These are phyloP conservation scores for Corvus cornix DNA, from an alignment of 2,113 vertebrate species.

Conservation along the genomic window DNA sequence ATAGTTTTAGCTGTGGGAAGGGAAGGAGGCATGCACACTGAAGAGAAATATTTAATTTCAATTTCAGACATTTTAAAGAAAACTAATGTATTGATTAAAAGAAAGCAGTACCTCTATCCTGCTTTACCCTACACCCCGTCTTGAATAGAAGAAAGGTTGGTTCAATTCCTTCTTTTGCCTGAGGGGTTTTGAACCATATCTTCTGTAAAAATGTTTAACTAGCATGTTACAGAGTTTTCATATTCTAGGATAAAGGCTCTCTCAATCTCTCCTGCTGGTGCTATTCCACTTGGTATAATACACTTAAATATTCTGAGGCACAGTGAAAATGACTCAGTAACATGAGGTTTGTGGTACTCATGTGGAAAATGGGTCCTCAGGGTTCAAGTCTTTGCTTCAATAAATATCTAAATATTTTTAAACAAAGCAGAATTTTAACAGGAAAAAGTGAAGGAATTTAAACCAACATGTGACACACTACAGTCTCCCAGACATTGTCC, in stretches of 20 bases:
- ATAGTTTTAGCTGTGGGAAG: neutral
- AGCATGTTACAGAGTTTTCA: neutral
- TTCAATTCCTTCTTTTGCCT: neutral
- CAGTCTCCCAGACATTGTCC: neutral
- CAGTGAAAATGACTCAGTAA: neutral
- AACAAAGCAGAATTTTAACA: neutral
- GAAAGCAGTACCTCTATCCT: neutral
- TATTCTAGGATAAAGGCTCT: neutral
- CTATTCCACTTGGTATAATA: conserved; percentile 9
- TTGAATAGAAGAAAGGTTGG: neutral
- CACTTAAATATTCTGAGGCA: neutral
- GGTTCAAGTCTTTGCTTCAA: neutral
- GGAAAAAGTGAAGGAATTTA: neutral
- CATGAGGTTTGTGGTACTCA: neutral
- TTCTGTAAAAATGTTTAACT: conserved; percentile 1
- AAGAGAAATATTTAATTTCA: neutral
- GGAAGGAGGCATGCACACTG: neutral
- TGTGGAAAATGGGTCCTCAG: neutral
- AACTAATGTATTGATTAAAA: neutral
- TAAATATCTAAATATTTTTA: conserved; percentile 23
- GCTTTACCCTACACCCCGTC: neutral
- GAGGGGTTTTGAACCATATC: neutral
- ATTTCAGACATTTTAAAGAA: neutral
- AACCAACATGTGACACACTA: neutral
- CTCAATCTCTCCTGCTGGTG: conserved; percentile 18